Base-by-base conservation (phyloP, 92 coral and sea anemone species). In the Epizoanthus illoricatus region DNA sequence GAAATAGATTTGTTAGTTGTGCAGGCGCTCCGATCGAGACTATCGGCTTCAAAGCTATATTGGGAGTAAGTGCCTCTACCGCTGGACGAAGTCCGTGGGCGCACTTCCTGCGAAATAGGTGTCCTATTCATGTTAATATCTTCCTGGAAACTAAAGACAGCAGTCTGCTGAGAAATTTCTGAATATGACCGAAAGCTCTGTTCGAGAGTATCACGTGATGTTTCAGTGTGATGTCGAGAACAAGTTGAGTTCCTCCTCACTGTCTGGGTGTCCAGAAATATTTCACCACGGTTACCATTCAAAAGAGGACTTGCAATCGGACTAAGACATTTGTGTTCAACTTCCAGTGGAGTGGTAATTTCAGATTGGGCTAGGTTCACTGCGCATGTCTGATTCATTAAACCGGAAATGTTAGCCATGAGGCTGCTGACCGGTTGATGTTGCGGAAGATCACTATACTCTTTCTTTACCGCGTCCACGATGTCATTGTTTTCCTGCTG, bases 401-500 rank as follows among this genome's bases (percentile, higher is more conserved):
- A 68, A 56, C 91, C 76, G 57, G 64, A 68, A 28, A 88, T 72
- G 16, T 65, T 72, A 40, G 86, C 87, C 68, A 82, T 70, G 40
- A 84, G 78, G n/a, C 90, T 89, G 82, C 81, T 86, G 89, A 88
- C 69, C 9, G 97, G 97, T 68, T 90, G 92, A 67, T 86, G 80
- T 55, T 93, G 97, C 56, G 99, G 97, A 16, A 96, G 85, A 43
- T 91, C 97, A 33, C 85, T 75, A 82, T 96, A 96, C 39, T 92
- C 91, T 40, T 90, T 89, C 84, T 65, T 89, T 61, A 93, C 98
- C 23, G 98, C 93, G 59, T 96, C 98, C 4, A 96, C 96, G 47
- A 96, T 85, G 84, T 96, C 99, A 61, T 96, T 96, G 65, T 96
- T 92, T 70, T 96, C 98, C 75, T 96, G 99, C 73, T 96, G 99